phyloP scores from a whole-genome alignment of 2,797 vertebrate species.

The Dicrostonyx torquatus region DNA sequence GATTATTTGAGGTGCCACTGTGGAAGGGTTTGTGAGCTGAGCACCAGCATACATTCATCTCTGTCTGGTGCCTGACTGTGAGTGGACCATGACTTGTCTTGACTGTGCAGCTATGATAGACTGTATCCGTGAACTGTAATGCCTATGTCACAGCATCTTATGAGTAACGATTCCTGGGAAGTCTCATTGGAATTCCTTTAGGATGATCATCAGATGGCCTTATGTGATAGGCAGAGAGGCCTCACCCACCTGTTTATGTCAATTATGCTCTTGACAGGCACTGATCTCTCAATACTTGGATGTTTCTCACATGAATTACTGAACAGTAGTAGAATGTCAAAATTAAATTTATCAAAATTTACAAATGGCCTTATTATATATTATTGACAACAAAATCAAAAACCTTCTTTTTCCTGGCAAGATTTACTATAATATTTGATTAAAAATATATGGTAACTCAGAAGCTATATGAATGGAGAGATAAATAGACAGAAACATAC shows the following conservation, averaged over 20 bases:
- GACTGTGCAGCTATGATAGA: no score
- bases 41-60: background rate
- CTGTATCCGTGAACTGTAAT: background rate
- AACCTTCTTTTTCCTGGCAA: slow-evolving; percentile 23
- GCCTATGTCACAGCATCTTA: background rate
- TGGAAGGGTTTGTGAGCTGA: background rate
- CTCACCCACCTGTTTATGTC: background rate
- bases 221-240: background rate
- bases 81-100: background rate
- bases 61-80: background rate
- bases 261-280: background rate
- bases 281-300: background rate
- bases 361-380: background rate
- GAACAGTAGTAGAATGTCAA: slow-evolving; percentile 10
- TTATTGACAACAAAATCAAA: background rate
- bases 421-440: background rate
- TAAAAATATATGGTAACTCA: background rate
- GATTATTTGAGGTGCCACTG: background rate
- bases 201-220: background rate
- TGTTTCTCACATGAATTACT: background rate
- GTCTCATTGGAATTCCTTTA: background rate
- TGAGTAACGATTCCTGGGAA: background rate
- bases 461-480: background rate
- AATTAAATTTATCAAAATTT: background rate
- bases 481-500: background rate